Conservation (phyloP, 1,140 invertebrate genomes). For the Atta texana region DNA sequence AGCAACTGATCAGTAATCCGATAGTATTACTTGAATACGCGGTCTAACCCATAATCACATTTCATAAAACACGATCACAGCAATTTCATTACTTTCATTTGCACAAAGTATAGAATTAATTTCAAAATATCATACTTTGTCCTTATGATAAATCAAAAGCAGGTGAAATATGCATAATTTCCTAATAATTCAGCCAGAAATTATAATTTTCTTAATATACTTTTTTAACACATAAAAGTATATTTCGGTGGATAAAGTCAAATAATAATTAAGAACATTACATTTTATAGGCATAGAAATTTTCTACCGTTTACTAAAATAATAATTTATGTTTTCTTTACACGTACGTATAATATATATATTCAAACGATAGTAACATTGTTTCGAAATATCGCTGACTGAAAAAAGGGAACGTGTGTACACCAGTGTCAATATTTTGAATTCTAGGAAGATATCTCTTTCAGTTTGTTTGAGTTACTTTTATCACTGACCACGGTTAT, state of each 20-base stretch:
- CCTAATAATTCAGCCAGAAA: neutral
- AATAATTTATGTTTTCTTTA: neutral
- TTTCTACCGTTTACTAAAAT: neutral
- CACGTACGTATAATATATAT: neutral
- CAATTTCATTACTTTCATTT: conserved; percentile 14
- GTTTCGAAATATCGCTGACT: neutral
- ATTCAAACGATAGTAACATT: neutral
- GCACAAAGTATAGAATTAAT: conserved; percentile 1
- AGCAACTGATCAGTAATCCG: conserved; percentile 60
- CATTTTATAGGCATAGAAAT: neutral
- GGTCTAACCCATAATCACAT: conserved; percentile 43
- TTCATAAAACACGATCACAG: conserved; percentile 41
- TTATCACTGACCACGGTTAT: conserved; percentile 66
- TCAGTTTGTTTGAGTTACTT: conserved; percentile 70
- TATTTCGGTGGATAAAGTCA: neutral
- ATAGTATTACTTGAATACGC: conserved; percentile 44
- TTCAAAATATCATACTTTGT: neutral
- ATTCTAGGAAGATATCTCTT: conserved; percentile 66
- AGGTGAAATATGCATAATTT: neutral
- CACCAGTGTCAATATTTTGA: conserved; percentile 50
- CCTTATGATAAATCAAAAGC: too few species aligned
- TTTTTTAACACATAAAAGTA: neutral
- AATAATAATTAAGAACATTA: neutral
- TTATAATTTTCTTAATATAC: neutral
- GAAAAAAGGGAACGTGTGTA: conserved; percentile 5